Conservation (phyloP, 35 echinoderm and acorn worm genomes). For the Ptychodera flava region DNA sequence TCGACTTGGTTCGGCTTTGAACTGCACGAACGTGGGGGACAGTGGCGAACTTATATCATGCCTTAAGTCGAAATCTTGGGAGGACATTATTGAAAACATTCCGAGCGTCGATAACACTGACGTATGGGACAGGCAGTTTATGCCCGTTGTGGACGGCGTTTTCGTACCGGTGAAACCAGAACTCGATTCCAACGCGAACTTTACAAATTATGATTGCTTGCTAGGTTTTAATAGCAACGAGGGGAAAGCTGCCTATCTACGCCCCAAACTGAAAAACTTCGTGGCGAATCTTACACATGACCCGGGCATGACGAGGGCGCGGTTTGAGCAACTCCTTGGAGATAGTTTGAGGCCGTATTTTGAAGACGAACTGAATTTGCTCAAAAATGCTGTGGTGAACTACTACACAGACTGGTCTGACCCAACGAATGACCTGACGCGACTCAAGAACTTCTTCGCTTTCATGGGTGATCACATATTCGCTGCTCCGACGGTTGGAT, state of each 20-base stretch:
- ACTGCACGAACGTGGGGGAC: not conserved
- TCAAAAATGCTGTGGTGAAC: constrained; percentile 60
- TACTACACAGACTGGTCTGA: constrained; percentile 91
- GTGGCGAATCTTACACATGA: constrained; percentile 44
- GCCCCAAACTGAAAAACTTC: constrained; percentile 37
- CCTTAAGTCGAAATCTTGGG: constrained; percentile 20
- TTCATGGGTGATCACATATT: constrained; percentile 49
- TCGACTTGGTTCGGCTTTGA: constrained; percentile 27
- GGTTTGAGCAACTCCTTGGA: not conserved
- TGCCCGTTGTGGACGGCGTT: constrained; percentile 68
- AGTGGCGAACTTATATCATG: constrained; percentile 49
- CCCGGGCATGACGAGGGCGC: constrained; percentile 16
- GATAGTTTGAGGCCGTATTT: too few relatives aligned
- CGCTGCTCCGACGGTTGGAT: constrained; percentile 40
- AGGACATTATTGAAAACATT: constrained; percentile 35
- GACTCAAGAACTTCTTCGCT: constrained; percentile 35
- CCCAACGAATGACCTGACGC: constrained; percentile 36
- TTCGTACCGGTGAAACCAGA: constrained; percentile 61
- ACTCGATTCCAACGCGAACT: constrained; percentile 27
- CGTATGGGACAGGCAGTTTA: constrained; percentile 61
- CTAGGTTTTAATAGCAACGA: constrained; percentile 79
- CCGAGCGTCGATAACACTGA: constrained; percentile 20
- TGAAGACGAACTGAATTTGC: too few relatives aligned
- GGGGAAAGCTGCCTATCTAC: constrained; percentile 44
- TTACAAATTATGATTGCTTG: constrained; percentile 61